Percentiles rank a stretch among this genome's conserved stretches.
These are phyloP conservation scores for Camponotus pennsylvanicus DNA, from an alignment of 1,140 invertebrate genomes.

Conservation along the genomic window DNA sequence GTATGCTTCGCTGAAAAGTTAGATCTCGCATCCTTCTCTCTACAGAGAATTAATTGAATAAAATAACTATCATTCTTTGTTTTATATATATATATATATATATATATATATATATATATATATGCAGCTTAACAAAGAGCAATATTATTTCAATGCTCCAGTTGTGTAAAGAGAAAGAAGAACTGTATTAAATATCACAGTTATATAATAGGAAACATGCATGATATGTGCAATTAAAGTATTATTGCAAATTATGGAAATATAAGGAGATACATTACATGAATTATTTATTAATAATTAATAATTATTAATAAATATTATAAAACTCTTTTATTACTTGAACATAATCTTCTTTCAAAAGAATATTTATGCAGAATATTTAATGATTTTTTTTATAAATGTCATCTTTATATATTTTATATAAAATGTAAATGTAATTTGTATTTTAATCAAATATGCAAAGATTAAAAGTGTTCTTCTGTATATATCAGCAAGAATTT, in stretches of 20 bases:
- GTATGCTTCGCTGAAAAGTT: conserved; percentile 43
- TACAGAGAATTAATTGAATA: conserved; percentile 34
- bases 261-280: background rate
- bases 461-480: background rate
- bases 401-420: no score
- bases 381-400: background rate
- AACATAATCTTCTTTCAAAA: background rate
- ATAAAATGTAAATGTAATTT: background rate
- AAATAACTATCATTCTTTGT: conserved; percentile 37
- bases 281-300: background rate
- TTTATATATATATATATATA: background rate
- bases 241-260: background rate
- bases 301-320: background rate
- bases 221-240: background rate
- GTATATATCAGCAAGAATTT: background rate
- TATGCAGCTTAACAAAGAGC: conserved; percentile 1
- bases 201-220: background rate
- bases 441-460: background rate
- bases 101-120: background rate
- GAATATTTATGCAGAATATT: background rate
- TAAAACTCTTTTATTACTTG: background rate
- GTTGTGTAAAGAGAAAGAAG: background rate
- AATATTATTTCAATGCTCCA: conserved; percentile 17
- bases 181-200: background rate
- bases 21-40: background rate